Evolutionary conservation across 2,113 vertebrate species (phyloP).

Genomic region (Callorhinus ursinus): DNA sequence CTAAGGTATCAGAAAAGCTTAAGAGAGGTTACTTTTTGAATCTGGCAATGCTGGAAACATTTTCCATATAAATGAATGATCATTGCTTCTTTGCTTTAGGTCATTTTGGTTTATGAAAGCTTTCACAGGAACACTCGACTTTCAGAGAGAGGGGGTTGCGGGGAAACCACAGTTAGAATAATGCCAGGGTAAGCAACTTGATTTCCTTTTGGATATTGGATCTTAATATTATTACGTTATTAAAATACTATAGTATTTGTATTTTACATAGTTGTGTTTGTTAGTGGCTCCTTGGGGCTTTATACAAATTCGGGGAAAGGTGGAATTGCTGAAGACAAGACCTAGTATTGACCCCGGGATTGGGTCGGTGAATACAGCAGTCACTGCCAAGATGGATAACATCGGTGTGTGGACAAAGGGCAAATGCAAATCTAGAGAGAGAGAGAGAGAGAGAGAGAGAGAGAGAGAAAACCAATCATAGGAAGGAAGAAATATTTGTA

Average conservation of each 20-base stretch:
- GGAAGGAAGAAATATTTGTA: neutral
- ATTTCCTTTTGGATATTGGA: neutral
- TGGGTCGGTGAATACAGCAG: neutral
- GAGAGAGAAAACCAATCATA: neutral
- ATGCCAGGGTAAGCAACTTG: neutral
- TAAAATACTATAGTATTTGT: neutral
- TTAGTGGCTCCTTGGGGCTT: neutral
- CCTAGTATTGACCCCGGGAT: neutral
- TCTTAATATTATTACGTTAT: neutral
- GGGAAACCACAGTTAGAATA: neutral
- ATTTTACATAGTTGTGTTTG: neutral
- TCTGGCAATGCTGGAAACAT: neutral
- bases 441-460: too few species aligned
- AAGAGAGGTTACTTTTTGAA: neutral
- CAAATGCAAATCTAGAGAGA: neutral
- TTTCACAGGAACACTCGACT: neutral
- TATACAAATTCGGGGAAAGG: neutral
- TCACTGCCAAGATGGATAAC: neutral
- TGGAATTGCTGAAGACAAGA: neutral
- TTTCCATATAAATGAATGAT: neutral
- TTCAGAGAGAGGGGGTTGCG: neutral
- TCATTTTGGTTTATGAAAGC: neutral
- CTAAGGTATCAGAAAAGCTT: neutral
- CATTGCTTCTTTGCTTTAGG: neutral
- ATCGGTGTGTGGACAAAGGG: neutral